These are phyloP conservation scores for Probosciger aterrimus DNA, from an alignment of 2,113 vertebrate species.

Conservation along the genomic window DNA sequence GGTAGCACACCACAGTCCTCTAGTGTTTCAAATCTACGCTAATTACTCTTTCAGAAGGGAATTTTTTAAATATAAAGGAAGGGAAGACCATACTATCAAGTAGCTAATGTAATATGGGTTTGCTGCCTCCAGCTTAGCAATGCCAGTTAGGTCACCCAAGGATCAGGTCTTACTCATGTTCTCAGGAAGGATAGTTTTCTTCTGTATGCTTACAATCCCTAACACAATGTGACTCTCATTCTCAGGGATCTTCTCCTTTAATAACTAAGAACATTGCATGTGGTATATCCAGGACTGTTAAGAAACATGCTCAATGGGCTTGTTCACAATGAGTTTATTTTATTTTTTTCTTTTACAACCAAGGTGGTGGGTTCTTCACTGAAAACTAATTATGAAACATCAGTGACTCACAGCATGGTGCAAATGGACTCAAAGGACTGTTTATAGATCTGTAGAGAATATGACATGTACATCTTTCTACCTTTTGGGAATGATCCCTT, in stretches of 20 bases:
- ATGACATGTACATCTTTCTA: neutral
- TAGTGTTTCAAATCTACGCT: neutral
- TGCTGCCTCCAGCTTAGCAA: neutral
- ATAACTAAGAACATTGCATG: neutral
- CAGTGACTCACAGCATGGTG: neutral
- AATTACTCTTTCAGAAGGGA: neutral
- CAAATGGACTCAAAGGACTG: neutral
- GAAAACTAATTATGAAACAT: slow-evolving; percentile 39
- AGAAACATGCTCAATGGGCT: neutral
- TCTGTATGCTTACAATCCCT: neutral
- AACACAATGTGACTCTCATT: neutral
- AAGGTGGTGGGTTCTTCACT: neutral
- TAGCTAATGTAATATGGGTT: neutral
- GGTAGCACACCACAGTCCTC: neutral
- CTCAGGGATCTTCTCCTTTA: neutral
- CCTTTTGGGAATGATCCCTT: neutral
- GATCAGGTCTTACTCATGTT: neutral
- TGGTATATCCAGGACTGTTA: neutral
- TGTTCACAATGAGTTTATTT: neutral
- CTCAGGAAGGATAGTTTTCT: neutral
- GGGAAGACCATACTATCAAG: neutral
- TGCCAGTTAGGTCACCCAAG: neutral
- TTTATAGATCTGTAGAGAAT: neutral
- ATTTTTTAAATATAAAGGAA: neutral
- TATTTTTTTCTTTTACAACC: neutral